Evolutionary conservation across 1,140 invertebrate species (phyloP).

Genomic region (Luehdorfia chinensis): DNA sequence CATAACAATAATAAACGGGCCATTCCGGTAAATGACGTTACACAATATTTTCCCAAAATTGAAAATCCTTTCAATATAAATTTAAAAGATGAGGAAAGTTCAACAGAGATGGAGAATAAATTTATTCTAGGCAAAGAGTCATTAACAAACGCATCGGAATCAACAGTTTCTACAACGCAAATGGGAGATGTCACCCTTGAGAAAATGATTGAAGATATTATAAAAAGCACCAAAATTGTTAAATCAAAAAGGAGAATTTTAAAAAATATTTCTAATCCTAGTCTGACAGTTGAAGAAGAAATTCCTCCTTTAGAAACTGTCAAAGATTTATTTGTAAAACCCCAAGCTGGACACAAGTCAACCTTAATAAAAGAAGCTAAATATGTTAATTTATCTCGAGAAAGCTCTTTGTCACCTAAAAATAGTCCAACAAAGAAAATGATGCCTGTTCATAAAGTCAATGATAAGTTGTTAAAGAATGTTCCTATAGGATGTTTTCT

Average conservation of each 20-base stretch:
- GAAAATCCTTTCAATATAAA: constrained; percentile 59
- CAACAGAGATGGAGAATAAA: constrained; percentile 71
- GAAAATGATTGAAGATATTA: constrained; percentile 71
- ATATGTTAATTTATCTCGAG: constrained; percentile 63
- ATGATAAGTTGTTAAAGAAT: constrained; percentile 61
- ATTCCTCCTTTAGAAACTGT: constrained; percentile 44
- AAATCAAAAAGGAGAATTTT: constrained; percentile 64
- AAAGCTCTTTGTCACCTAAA: constrained; percentile 67
- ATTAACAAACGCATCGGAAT: constrained; percentile 48
- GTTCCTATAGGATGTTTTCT: constrained; percentile 67
- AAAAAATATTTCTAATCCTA: constrained; percentile 35
- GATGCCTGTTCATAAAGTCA: constrained; percentile 47
- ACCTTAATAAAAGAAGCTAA: constrained; percentile 67
- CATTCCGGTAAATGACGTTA: constrained; percentile 38
- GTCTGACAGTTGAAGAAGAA: constrained; percentile 42
- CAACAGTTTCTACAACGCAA: constrained; percentile 67
- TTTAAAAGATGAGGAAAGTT: constrained; percentile 62
- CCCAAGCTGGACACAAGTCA: constrained; percentile 56
- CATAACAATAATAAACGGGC: constrained; percentile 55
- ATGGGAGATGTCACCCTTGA: constrained; percentile 71
- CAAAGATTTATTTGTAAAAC: constrained; percentile 64
- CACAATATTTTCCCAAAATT: constrained; percentile 62
- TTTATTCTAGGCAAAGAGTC: constrained; percentile 64
- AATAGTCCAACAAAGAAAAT: constrained; percentile 55
- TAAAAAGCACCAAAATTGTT: constrained; percentile 70